Percentiles rank a stretch among this genome's conserved stretches.
These are phyloP conservation scores for Oscheius sp. DNA, from an alignment of 2,888 invertebrate genomes.

Conservation along the genomic window DNA sequence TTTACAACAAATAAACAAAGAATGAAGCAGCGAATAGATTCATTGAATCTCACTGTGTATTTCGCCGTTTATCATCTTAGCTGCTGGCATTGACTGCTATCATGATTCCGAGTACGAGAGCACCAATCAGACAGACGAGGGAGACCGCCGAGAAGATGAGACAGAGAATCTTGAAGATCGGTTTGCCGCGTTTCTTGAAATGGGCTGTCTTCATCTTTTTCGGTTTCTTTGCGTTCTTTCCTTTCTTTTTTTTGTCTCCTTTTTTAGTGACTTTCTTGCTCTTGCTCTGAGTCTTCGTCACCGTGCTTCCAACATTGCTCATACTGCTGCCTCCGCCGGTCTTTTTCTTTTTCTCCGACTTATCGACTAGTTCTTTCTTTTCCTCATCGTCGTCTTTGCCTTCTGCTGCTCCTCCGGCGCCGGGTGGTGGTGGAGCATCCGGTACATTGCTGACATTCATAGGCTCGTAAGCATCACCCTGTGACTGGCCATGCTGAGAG, in stretches of 20 bases:
- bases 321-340: no score
- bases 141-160: conserved; percentile 13
- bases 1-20: neutral
- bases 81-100: neutral
- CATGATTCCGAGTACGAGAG: conserved; percentile 14
- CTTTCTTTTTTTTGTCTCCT: conserved; percentile 3
- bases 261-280: conserved; percentile 3
- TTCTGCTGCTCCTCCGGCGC: neutral
- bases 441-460: no score
- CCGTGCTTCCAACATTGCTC: no score
- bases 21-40: conserved; percentile 18
- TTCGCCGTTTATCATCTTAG: conserved; percentile 2
- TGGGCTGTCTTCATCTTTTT: conserved; percentile 22
- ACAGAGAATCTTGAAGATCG: conserved; percentile 30
- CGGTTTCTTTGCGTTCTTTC: conserved; percentile 4
- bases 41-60: conserved; percentile 3
- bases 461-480: no score
- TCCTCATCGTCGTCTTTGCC: conserved; percentile 12
- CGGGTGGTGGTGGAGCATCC: neutral
- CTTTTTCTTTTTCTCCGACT: neutral
- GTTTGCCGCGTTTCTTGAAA: conserved; percentile 28
- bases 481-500: no score
- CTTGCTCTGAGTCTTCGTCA: neutral
- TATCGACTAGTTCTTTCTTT: conserved; percentile 1
- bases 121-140: neutral